A percentile compares a stretch with the other conserved stretches of the same genome.
Conservation (phyloP, 2,797 vertebrate species). For the Coranthus polyacanthus region DNA sequence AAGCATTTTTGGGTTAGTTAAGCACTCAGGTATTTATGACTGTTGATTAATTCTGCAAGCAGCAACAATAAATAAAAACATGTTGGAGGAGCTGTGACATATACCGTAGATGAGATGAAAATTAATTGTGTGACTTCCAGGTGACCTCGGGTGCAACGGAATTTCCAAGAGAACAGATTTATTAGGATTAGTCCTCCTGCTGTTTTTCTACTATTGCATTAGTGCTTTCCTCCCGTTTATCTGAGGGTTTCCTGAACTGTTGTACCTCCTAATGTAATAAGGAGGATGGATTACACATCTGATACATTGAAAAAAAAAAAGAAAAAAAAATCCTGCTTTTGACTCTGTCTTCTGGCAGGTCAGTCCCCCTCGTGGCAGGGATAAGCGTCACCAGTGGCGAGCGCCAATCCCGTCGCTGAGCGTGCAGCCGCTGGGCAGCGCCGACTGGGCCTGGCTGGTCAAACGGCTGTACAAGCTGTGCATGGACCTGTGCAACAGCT, state of each 20-base stretch:
- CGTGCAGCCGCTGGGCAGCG: conserved; percentile 89
- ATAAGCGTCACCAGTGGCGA: conserved; percentile 90
- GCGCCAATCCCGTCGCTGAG: conserved; percentile 89
- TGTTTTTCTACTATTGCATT: background rate
- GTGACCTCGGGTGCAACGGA: background rate
- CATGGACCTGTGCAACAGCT: conserved; percentile 95
- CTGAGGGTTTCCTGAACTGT: conserved; percentile 9
- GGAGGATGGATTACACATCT: background rate
- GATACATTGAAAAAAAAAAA: too few species aligned
- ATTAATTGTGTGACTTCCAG: background rate
- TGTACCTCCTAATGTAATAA: background rate
- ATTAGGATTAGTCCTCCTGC: background rate
- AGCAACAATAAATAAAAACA: too few species aligned
- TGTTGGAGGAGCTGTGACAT: background rate
- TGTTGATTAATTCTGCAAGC: too few species aligned
- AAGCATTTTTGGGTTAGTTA: too few species aligned
- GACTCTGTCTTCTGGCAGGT: conserved; percentile 74
- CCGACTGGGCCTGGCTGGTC: conserved; percentile 96
- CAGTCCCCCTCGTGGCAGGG: conserved; percentile 92
- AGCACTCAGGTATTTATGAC: too few species aligned
- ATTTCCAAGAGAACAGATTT: background rate
- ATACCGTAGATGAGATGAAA: background rate
- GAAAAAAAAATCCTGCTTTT: too few species aligned
- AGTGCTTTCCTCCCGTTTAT: background rate
- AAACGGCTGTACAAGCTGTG: conserved; percentile 94